phyloP scores from a whole-genome alignment of 2,113 vertebrate species.

The Mustela nigripes region DNA sequence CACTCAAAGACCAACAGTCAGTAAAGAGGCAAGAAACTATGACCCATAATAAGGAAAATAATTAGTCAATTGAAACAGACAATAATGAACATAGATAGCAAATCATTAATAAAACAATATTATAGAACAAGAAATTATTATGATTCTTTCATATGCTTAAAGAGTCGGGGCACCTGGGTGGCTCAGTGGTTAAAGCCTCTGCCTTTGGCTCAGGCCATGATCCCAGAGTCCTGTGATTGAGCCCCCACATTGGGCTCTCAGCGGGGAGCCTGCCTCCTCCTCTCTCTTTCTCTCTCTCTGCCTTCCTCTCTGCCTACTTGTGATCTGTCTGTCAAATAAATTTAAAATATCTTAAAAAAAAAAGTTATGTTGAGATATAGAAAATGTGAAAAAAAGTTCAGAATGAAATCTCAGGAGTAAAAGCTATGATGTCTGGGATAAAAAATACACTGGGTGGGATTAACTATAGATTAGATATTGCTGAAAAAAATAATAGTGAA shows the following conservation, averaged over 20 bases:
- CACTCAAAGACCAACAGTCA: background rate
- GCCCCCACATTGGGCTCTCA: too few relatives aligned
- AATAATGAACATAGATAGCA: background rate
- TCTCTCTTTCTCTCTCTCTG: too few relatives aligned
- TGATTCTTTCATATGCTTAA: background rate
- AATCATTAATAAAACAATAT: background rate
- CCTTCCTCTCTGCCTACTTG: too few relatives aligned
- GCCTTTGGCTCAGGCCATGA: too few relatives aligned
- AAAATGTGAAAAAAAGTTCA: background rate
- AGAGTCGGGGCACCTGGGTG: background rate
- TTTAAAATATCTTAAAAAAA: too few relatives aligned
- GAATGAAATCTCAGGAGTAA: background rate
- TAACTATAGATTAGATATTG: background rate
- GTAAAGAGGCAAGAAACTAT: background rate
- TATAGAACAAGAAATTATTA: background rate
- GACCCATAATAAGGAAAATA: background rate
- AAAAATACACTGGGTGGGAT: background rate
- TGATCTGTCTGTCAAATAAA: too few relatives aligned
- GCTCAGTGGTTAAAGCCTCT: too few relatives aligned
- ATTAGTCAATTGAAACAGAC: background rate
- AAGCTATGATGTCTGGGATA: background rate
- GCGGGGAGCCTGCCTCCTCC: too few relatives aligned
- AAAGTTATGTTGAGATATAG: background rate
- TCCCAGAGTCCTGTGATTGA: too few relatives aligned
- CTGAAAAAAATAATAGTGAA: background rate